These are phyloP conservation scores for Coelinius sp. DNA, from an alignment of 2,888 invertebrate species.

Conservation along the genomic window DNA sequence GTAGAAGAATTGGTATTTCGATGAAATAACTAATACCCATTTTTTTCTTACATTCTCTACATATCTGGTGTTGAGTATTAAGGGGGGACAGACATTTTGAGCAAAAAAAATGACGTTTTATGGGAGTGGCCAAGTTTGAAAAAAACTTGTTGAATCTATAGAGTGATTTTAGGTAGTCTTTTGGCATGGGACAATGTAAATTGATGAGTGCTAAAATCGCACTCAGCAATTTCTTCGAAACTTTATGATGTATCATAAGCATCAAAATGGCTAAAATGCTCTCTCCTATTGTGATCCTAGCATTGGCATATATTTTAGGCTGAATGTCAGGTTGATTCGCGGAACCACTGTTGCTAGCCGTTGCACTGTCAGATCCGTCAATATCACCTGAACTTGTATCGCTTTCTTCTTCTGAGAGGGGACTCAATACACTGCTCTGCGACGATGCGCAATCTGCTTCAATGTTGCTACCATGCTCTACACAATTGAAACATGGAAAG, in stretches of 20 bases:
- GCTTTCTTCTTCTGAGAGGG: too few relatives aligned
- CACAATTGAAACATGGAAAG: too few relatives aligned
- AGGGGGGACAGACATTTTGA: conserved; percentile 32
- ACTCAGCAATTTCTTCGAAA: conserved; percentile 36
- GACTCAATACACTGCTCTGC: too few relatives aligned
- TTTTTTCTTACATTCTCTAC: conserved; percentile 16
- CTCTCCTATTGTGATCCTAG: conserved; percentile 22
- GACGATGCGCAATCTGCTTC: too few relatives aligned
- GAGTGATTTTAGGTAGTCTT: conserved; percentile 24
- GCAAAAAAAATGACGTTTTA: conserved; percentile 38
- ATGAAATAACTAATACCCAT: conserved; percentile 35
- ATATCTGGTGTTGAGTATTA: background rate
- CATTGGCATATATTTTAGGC: background rate
- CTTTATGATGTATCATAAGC: conserved; percentile 37
- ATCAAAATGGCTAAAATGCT: conserved; percentile 40
- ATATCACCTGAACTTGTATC: too few relatives aligned
- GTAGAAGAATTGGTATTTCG: conserved; percentile 36
- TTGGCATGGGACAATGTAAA: conserved; percentile 36
- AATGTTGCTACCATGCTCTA: too few relatives aligned
- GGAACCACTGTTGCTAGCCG: too few relatives aligned
- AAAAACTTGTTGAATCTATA: conserved; percentile 39
- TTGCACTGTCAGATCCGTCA: too few relatives aligned
- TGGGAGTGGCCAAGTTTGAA: conserved; percentile 8
- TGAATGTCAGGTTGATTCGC: background rate
- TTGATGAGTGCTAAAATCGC: conserved; percentile 37